Evolutionary conservation across 2,888 invertebrate genomes (phyloP).

Genomic region (Argynnis bischoffii): DNA sequence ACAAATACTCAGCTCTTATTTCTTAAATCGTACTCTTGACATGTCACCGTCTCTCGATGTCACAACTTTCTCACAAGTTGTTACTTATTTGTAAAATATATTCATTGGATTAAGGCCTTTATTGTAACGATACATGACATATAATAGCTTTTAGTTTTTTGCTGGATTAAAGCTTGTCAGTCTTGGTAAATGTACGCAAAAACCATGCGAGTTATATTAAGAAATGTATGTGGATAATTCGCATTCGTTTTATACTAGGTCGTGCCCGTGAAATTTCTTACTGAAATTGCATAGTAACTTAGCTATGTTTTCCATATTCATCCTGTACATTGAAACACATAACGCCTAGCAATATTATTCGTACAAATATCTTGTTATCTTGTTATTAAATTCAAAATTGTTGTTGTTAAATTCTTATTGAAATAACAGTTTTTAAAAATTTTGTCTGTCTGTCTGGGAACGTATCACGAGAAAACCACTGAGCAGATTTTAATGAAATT

Average conservation of each 20-base stretch:
- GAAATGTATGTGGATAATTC: conserved; percentile 1
- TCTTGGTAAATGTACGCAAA: conserved; percentile 7
- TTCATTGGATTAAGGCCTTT: background rate
- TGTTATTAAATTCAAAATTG: too few relatives aligned
- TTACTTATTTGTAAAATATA: conserved; percentile 7
- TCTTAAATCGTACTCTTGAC: conserved; percentile 3
- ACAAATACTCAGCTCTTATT: background rate
- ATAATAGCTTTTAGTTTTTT: background rate
- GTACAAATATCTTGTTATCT: too few relatives aligned
- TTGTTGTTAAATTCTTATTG: too few relatives aligned
- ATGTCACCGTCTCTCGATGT: conserved; percentile 27
- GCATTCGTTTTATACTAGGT: conserved; percentile 7
- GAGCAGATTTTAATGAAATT: too few relatives aligned
- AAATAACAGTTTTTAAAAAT: too few relatives aligned
- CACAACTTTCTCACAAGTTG: conserved; percentile 34
- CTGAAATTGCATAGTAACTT: background rate
- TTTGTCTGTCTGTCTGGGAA: too few relatives aligned
- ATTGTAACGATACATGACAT: rapidly evolving
- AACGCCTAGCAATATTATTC: too few relatives aligned
- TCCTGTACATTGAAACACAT: too few relatives aligned
- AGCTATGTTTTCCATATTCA: background rate
- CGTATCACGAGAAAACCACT: too few relatives aligned
- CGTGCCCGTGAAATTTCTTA: conserved; percentile 4
- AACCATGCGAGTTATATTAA: conserved; percentile 13
- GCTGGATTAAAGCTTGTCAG: background rate